Base-by-base conservation (phyloP, 2,797 vertebrate species). In the Gorsachius magnificus region DNA sequence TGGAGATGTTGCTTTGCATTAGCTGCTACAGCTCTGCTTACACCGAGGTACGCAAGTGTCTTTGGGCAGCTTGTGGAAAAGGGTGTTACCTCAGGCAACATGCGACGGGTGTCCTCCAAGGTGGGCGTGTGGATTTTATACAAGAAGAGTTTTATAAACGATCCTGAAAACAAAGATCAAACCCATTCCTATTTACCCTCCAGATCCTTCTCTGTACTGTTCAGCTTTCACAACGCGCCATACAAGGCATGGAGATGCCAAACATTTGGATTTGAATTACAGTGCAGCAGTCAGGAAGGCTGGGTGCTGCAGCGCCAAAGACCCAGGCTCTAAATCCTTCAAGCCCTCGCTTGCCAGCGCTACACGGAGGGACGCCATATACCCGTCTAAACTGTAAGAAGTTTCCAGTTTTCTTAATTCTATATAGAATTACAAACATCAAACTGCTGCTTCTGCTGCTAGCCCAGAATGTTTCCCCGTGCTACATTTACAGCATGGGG, bases 341-440 rank as follows among this genome's bases (percentile, higher is more conserved):
- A 6, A 15, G 36, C 36, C 28, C n/a, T 60, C 45, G 2, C 14
- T 35, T 31, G 56, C 21, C 72, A 61, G 36, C 22, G 1, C 45
- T 31, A 28, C 11, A 26, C 35, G 0, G 0, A 36, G 17, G n/a
- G 16, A 58, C 41, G 54, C 5, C 13, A 57, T 24, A 9, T 0
- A 14, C 3, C 4, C 6, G 35, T 19, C 26, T 13, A 16, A 70
- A 51, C 1, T 24, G n/a, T 11, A 48, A 86, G 53, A 46, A 10
- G 13, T 35, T 68, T 56, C 25, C 19, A 4, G 21, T 87, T 82
- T 56, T 60, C 26, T 66, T 54, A 46, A 36, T 48, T 88, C 35
- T n/a, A 2, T 5, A 45, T 4, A 41, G 53, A 75, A 70, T 41
- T 4, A 45, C 36, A 71, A 80, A 18, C 17, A 48, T 13, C 19